Percentiles rank a stretch among this genome's conserved stretches.
These are phyloP conservation scores for Chloropsis cyanopogon DNA, from an alignment of 2,113 vertebrate genomes.

Conservation along the genomic window DNA sequence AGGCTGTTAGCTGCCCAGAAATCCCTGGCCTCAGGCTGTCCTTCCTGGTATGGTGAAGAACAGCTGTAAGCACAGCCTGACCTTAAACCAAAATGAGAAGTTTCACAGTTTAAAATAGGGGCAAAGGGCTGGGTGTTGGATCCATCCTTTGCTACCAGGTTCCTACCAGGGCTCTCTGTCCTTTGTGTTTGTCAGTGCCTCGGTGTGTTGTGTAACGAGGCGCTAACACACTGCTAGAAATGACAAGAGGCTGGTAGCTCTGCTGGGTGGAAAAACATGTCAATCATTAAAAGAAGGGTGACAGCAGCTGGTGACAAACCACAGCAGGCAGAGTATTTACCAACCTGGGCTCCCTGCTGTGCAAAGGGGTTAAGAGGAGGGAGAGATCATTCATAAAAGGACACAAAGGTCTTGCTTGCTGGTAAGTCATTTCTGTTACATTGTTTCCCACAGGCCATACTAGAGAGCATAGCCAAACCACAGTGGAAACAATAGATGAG, in stretches of 20 bases:
- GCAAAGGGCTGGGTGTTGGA: not conserved
- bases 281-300: not conserved
- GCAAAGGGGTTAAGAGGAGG: not conserved
- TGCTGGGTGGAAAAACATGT: not conserved
- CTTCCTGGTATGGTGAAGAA: not conserved
- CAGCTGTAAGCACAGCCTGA: not conserved
- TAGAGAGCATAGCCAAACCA: not conserved
- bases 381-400: conserved; percentile 40
- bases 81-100: not conserved
- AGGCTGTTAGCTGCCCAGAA: not conserved
- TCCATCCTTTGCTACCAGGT: not conserved
- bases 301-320: not conserved
- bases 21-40: not conserved
- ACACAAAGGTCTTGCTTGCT: not conserved
- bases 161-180: not conserved
- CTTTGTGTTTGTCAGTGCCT: not conserved
- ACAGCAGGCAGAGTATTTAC: not conserved
- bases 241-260: not conserved
- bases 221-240: not conserved
- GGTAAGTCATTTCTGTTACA: not conserved
- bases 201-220: not conserved
- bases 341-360: not conserved
- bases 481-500: not conserved
- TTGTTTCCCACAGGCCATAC: not conserved
- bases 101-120: not conserved